These are phyloP conservation scores for Lethrus apterus DNA, from an alignment of 1,140 invertebrate species.

Conservation along the genomic window DNA sequence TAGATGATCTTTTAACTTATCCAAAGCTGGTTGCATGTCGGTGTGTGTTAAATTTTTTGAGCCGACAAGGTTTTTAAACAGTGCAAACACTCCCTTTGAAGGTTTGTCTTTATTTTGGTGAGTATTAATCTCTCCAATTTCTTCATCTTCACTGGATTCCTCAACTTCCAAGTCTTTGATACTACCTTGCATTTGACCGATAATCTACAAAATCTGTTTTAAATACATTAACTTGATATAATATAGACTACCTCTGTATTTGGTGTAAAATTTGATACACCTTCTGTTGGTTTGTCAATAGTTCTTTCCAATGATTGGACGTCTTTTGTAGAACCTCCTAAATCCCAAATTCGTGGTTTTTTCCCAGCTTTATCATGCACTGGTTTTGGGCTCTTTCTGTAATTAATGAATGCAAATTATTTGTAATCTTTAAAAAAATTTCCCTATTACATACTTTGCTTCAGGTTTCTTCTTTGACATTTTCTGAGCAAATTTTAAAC, in stretches of 20 bases:
- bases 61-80: conserved; percentile 83
- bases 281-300: conserved; percentile 63
- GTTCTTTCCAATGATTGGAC: conserved; percentile 76
- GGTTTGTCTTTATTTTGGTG: conserved; percentile 18
- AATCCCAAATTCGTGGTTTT: conserved; percentile 83
- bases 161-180: conserved; percentile 62
- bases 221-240: background rate
- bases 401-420: conserved; percentile 20
- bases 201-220: conserved; percentile 49
- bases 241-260: conserved; percentile 53
- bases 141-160: conserved; percentile 45
- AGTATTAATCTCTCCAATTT: conserved; percentile 29
- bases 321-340: conserved; percentile 73
- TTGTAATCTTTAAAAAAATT: conserved; percentile 10
- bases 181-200: conserved; percentile 73
- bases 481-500: conserved; percentile 64
- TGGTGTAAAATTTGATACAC: conserved; percentile 49
- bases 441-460: conserved; percentile 40
- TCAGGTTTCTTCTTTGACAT: conserved; percentile 54
- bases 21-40: conserved; percentile 78
- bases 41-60: conserved; percentile 66
- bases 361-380: conserved; percentile 65
- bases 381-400: conserved; percentile 48
- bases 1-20: conserved; percentile 94
- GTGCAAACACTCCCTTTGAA: conserved; percentile 59